Evolutionary conservation across 2,888 invertebrate genomes (phyloP), one percentile per base, ranked within the genome.

Genomic region (Phasia obesa): DNA sequence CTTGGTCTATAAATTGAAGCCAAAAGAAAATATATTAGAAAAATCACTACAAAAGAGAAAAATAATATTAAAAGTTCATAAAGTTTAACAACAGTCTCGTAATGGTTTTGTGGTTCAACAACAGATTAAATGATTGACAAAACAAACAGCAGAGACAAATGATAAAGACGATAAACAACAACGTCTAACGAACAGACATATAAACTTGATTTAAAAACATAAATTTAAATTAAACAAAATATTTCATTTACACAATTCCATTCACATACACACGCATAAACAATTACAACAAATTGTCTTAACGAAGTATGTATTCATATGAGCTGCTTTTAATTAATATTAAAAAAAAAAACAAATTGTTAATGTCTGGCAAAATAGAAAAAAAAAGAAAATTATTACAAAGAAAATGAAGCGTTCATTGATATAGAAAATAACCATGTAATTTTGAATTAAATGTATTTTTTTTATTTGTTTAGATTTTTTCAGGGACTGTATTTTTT

Each of bases 181-280:
- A 53, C 67, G 11, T 17, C 27, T 38, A 38, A 51, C 38, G 31
- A 44, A 64, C 25, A 31, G 21, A 31, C 31, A 44, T 27, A 19
- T 15, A 42, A 11, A 42, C 19, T 27, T 51, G 49, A 71, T 57
- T 64, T 44, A n/a, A 69, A 49, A 74, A 35, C 17, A 62, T 62
- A 62, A 55, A 70, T 77, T 77, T 62, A 70, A 70, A 77, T 70
- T 77, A 42, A 62, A 55, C 19, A 44, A 25, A 62, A 55, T 38
- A 55, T 51, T 59, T 57, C 17, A n/a, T n/a, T 35, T 19, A 25
- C 23, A 25, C n/a, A n/a, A n/a, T n/a, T n/a, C n/a, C n/a, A n/a
- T n/a, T n/a, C n/a, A n/a, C 17, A 38, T 17, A 49, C n/a, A 51
- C n/a, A 38, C 25, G 31, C 23, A 21, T 7, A 23, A 7, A 35